Conservation (phyloP, 2,888 invertebrate genomes). For the Caenorhabditis sp. region DNA sequence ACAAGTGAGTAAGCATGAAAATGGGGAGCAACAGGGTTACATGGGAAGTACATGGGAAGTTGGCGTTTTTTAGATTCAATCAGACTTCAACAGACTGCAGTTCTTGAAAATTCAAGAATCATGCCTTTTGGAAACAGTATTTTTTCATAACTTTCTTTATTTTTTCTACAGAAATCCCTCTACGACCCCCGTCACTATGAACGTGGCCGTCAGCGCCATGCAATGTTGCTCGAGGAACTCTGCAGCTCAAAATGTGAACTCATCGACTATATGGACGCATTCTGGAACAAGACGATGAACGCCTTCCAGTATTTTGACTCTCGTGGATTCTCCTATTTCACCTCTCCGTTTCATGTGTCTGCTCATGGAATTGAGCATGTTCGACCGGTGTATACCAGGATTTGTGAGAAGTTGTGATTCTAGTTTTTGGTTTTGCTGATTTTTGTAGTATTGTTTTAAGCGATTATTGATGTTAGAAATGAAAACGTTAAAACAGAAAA, state of each 20-base stretch:
- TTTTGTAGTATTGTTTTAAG: too few relatives aligned
- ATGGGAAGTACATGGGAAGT: too few relatives aligned
- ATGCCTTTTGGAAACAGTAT: neutral
- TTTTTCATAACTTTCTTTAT: neutral
- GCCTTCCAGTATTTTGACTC: conserved; percentile 27
- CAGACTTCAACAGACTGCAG: neutral
- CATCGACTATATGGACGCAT: conserved; percentile 18
- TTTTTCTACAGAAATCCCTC: conserved; percentile 22
- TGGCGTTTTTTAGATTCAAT: too few relatives aligned
- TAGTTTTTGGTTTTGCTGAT: too few relatives aligned
- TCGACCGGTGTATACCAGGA: conserved; percentile 6
- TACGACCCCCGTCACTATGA: conserved; percentile 14
- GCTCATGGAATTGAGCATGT: conserved; percentile 32
- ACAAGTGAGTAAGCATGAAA: too few relatives aligned
- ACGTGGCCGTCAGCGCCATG: conserved; percentile 18
- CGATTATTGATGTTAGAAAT: too few relatives aligned
- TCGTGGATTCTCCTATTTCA: conserved; percentile 12
- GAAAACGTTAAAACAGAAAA: too few relatives aligned
- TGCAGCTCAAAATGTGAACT: conserved; percentile 19
- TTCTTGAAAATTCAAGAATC: neutral
- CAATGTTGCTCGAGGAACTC: neutral
- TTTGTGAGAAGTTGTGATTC: conserved; percentile 5
- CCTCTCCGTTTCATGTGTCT: neutral
- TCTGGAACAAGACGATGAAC: conserved; percentile 28
- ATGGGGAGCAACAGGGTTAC: too few relatives aligned